Base-by-base conservation (phyloP, 2,888 invertebrate species). In the Hyposoter didymator region DNA sequence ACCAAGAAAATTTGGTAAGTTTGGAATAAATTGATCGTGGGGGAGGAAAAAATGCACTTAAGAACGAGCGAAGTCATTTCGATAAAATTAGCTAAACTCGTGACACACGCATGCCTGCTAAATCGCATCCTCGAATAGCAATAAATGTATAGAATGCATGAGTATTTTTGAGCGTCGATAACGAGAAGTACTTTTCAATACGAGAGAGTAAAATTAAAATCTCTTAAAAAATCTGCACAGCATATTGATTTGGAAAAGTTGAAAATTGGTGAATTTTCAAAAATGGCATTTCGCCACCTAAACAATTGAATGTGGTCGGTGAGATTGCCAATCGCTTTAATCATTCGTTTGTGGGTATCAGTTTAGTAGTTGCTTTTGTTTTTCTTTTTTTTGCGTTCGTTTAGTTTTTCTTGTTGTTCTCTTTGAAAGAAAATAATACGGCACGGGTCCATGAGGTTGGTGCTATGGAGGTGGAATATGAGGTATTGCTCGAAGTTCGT, bases 401-500 rank as follows among this genome's bases (percentile, higher is more conserved):
- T 72, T 78, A 8, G 39, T 59, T 75, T 78, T 19, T 78, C 55
- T 69, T 73, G 59, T 62, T 72, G 78, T 66, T 66, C 75, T 66
- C 70, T 64, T 62, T 49, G 73, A 69, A 69, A 59, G 1, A 78
- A 78, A 80, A 76, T 74, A 78, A 74, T 81, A 89, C 89, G 89
- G 89, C 89, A 84, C 78, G 78, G 85, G 79, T 82, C 81, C 80
- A 64, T 69, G 81, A 90, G 91, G 91, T 93, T 93, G 93, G 93
- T 93, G 94, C 94, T 94, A 94, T 91, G 93, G 93, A 89, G 94
- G 94, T 88, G 94, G 93, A 89, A 94, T 93, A 88, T 94, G 93
- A 88, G 93, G 93, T 85, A 94, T 93, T 87, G 92, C 90, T 88
- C 94, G 92, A 89, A 92, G 90, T 91, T 93, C 92, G 90, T 94